A percentile compares a stretch with the other conserved stretches of the same genome.
Conservation (phyloP, 2,113 vertebrate genomes). For the Rhadina sibilatrix region DNA sequence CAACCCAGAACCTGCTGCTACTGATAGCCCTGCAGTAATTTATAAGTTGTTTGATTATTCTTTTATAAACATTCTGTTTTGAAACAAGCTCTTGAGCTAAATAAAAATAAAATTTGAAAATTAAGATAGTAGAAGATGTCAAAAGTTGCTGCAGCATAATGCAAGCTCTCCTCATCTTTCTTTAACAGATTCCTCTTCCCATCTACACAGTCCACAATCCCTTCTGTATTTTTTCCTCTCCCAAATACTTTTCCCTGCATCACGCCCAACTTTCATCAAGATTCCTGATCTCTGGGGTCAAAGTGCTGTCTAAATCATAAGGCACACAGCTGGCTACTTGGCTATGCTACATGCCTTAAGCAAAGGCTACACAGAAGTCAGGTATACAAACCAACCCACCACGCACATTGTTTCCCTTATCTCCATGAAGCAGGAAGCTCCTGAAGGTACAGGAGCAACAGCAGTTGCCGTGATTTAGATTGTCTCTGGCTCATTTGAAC, state of each 20-base stretch:
- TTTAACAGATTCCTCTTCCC: not conserved
- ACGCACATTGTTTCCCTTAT: rapidly evolving
- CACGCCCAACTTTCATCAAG: not conserved
- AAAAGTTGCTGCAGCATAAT: not conserved
- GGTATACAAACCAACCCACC: not conserved
- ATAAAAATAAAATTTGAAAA: not conserved
- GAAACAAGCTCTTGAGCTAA: not conserved
- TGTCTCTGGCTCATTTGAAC: not conserved
- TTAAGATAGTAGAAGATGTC: not conserved
- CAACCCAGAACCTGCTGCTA: not conserved
- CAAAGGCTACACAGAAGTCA: not conserved
- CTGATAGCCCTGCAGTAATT: not conserved
- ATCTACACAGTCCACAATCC: not conserved
- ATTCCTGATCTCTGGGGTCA: not conserved
- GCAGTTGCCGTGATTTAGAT: not conserved
- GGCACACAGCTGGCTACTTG: not conserved
- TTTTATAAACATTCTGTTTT: not conserved
- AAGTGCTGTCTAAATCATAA: not conserved
- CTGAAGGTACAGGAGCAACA: not conserved
- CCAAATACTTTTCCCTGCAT: not conserved
- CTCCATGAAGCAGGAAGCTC: not conserved
- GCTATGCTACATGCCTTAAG: not conserved
- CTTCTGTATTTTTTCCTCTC: not conserved
- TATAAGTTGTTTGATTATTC: not conserved
- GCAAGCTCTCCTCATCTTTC: not conserved